Evolutionary conservation across 2,888 invertebrate species (phyloP), one percentile per base, ranked within the genome.

Genomic region (Leuctra nigra): DNA sequence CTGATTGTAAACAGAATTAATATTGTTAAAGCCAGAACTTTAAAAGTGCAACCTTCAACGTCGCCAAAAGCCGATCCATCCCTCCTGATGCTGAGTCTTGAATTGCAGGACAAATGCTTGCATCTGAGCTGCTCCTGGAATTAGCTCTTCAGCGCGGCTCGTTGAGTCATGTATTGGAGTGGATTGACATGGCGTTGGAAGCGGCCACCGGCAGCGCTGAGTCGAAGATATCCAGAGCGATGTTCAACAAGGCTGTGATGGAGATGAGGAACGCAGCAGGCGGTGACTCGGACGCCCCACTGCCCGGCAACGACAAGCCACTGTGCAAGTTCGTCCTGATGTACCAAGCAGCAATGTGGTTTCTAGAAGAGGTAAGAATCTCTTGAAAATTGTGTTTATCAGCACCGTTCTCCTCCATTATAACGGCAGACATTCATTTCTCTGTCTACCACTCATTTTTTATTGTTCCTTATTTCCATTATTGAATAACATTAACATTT

Each of bases 91-190:
- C n/a, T 14, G 55, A n/a, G n/a, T n/a, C n/a, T n/a, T n/a, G n/a
- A n/a, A n/a, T n/a, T 61, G 29, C 58, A 68, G 68, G 74, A 7
- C 72, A 72, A 63, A 63, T 71, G 14, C 63, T 74, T 23, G 72
- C 75, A 1, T 69, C 71, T 23, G 81, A 82, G 68, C 68, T 82
- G 53, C 70, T 81, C 61, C 66, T 82, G 39, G 74, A 76, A 4
- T 64, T 83, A 38, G 77, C 80, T 13, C 68, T 80, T 25, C 82
- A 82, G 70, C 67, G 82, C 61, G 82, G 82, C 16, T 79, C 79
- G 11, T 70, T 82, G 18, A 68, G 78, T 39, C 77, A 78, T 66
- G 67, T 82, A 20, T 68, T 83, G 46, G 79, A 82, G 64, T 83
- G 82, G 82, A 76, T 82, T 47, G 77, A 80, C 59, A 75, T 81